These are phyloP conservation scores for Lutraria lutraria DNA, from an alignment of 2,888 invertebrate genomes.

Conservation along the genomic window DNA sequence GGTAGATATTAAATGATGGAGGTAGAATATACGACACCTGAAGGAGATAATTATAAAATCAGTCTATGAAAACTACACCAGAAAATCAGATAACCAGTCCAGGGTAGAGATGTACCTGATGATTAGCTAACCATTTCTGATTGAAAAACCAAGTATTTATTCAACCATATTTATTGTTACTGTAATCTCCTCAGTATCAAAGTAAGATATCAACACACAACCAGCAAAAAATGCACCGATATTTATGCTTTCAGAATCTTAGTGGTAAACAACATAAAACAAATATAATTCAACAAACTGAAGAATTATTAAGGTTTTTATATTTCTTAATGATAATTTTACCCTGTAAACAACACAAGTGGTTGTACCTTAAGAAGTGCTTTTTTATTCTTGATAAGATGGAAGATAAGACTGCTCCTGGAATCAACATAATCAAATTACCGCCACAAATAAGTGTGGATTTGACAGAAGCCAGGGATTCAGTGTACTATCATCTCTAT, in stretches of 20 bases:
- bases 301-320: neutral
- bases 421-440: neutral
- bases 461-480: neutral
- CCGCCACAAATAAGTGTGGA: neutral
- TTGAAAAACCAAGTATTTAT: neutral
- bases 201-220: neutral
- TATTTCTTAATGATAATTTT: neutral
- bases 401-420: neutral
- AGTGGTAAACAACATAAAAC: neutral
- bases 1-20: neutral
- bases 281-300: neutral
- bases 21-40: conserved; percentile 1
- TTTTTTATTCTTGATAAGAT: neutral
- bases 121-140: conserved; percentile 15
- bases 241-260: neutral
- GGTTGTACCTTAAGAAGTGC: too few species aligned
- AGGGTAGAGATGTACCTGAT: neutral
- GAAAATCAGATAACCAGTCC: conserved; percentile 22
- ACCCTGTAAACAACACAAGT: neutral
- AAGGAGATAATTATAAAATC: conserved; percentile 4
- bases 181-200: neutral
- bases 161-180: conserved; percentile 12
- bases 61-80: neutral
- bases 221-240: neutral
- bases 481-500: neutral